phyloP scores from a whole-genome alignment of 2,888 invertebrate species.

The Cynaeus angustus region DNA sequence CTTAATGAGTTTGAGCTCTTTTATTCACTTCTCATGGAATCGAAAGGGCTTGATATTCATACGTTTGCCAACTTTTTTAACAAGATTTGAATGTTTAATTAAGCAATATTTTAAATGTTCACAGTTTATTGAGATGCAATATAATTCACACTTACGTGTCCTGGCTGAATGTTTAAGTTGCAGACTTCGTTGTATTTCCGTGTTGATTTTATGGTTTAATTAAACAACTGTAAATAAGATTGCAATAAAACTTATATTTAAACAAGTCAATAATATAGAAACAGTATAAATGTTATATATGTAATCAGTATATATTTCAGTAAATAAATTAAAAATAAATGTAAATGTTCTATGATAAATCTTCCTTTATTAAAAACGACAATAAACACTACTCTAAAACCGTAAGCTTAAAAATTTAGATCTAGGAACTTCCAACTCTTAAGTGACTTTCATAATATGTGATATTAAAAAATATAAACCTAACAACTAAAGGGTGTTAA shows the following conservation, averaged over 20 bases:
- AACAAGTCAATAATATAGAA: conserved; percentile 63
- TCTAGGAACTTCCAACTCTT: conserved; percentile 42
- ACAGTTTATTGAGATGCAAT: conserved; percentile 10
- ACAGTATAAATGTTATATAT: conserved; percentile 61
- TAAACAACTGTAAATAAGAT: conserved; percentile 63
- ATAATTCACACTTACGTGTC: conserved; percentile 1
- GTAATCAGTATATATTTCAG: conserved; percentile 63
- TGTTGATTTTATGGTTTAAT: conserved; percentile 34
- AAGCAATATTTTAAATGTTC: conserved; percentile 32
- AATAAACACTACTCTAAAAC: conserved; percentile 41
- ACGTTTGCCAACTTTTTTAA: not conserved
- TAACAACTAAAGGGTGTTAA: conserved; percentile 17
- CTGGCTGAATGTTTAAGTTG: conserved; percentile 3
- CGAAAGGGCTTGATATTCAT: not conserved
- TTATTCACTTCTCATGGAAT: not conserved
- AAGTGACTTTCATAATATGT: conserved; percentile 61
- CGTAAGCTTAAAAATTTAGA: conserved; percentile 3
- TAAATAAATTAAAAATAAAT: conserved; percentile 59
- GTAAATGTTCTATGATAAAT: conserved; percentile 58
- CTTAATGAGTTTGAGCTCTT: not conserved
- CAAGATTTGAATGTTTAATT: conserved; percentile 17
- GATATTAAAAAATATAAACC: conserved; percentile 54
- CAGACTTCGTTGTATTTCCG: conserved; percentile 3
- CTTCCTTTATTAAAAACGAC: conserved; percentile 55
- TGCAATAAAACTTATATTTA: conserved; percentile 64